Evolutionary conservation across 2,113 vertebrate genomes (phyloP), one percentile per base, ranked within the genome.

Genomic region (Dendropsophus ebraccatus): DNA sequence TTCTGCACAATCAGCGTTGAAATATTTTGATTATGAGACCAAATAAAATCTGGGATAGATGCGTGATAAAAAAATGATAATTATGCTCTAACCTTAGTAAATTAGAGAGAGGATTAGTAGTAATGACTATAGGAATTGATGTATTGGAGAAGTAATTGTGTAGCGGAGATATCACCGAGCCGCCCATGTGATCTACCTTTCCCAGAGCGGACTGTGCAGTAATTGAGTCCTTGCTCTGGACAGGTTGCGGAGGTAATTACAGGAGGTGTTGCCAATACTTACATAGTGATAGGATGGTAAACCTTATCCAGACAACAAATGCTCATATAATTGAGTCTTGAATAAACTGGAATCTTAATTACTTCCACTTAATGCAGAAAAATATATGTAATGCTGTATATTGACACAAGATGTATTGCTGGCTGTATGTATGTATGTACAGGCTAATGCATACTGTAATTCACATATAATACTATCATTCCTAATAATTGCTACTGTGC

Each of bases 221-320:
- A 70, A 70, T 70, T 70, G 35, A 70, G 67, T 37, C 67, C 67
- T 41, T 4, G 67, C 9, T 70, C 67, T 41, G 67, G 67, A 23
- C 67, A 70, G 67, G 67, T 70, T 70, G 67, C 2, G 8, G 35
- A 70, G 67, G 35, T 70, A 70, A 37, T 70, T 70, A 70, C 67
- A 70, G 67, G 7, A 70, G 67, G 67, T 41, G 67, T 23, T 70
- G 67, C 35, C 67, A 41, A 70, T 41, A 41, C 32, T 41, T 70
- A 37, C 35, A 41, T 12, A 9, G 67, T 4, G 9, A 21, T 70
- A 70, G 19, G 17, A 41, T 41, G 19, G 8, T 30, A 23, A 69
- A 70, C 35, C 67, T 37, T 9, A 70, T 41, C 67, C 67, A 16
- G 65, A 70, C 32, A 70, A 70, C 67, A 41, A 70, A 70, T 41